A percentile compares a stretch with the other conserved stretches of the same genome.
Conservation (phyloP, 2,888 invertebrate genomes). For the Phortica magna region DNA sequence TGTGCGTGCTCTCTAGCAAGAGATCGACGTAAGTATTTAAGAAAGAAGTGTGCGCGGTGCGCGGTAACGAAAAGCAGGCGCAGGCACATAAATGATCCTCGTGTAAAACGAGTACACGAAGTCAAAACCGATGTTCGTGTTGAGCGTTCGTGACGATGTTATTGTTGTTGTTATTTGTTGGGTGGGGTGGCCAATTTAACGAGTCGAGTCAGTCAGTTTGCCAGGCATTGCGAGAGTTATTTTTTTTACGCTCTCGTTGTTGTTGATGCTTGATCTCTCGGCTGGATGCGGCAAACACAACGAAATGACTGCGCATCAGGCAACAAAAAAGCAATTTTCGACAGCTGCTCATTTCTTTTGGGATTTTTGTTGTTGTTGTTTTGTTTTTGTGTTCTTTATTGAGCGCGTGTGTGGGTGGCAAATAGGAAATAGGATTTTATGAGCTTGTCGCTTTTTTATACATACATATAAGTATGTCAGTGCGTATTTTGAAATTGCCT, state of each 20-base stretch:
- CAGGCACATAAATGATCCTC: slow-evolving; percentile 27
- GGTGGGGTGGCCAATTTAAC: slow-evolving; percentile 4
- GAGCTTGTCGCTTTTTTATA: neutral
- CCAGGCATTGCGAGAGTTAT: no score
- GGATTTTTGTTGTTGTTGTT: neutral
- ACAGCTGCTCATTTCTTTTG: slow-evolving; percentile 19
- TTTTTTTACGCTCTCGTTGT: neutral
- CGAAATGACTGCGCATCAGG: neutral
- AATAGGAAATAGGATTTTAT: slow-evolving; percentile 26
- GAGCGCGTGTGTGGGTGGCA: slow-evolving; percentile 3
- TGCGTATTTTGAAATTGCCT: slow-evolving; percentile 13
- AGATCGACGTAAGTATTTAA: neutral
- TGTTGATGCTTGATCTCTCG: neutral
- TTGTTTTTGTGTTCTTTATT: neutral
- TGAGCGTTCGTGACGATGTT: neutral
- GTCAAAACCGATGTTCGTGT: neutral
- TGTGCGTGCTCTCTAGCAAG: slow-evolving; percentile 50
- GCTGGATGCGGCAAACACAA: no score
- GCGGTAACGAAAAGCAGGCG: neutral
- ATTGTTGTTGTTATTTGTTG: neutral
- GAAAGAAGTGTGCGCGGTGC: neutral
- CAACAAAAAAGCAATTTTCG: slow-evolving; percentile 19
- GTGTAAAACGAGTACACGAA: slow-evolving; percentile 15
- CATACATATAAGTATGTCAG: neutral
- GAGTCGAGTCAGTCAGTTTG: neutral